Percentiles rank a stretch among this genome's conserved stretches.
Conservation (phyloP, 1,140 invertebrate species). For the Streblospio benedicti region DNA sequence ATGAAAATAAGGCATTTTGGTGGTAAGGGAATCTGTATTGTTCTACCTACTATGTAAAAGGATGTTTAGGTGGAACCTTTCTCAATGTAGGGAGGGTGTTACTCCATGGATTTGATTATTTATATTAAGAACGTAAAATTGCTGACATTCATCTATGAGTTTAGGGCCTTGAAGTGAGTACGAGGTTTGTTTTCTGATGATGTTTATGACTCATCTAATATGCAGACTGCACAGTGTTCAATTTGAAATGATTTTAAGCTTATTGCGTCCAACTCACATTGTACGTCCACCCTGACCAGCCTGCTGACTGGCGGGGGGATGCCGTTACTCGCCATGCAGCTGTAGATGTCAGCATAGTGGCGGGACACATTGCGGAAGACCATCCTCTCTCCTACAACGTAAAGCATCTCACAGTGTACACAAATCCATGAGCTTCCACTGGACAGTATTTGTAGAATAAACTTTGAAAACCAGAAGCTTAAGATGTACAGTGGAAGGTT, state of each 20-base stretch:
- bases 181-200: neutral
- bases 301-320: constrained; percentile 25
- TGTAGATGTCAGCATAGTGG: constrained; percentile 32
- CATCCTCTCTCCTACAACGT: neutral
- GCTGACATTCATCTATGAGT: neutral
- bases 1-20: too few species aligned
- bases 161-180: neutral
- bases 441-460: too few species aligned
- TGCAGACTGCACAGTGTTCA: neutral
- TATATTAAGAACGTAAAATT: neutral
- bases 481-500: too few species aligned
- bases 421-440: too few species aligned
- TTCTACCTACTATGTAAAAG: too few species aligned
- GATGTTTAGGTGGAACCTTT: too few species aligned
- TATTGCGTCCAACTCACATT: constrained; percentile 26
- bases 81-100: neutral
- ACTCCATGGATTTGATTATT: neutral
- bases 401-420: too few species aligned
- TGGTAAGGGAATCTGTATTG: too few species aligned
- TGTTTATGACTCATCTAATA: neutral
- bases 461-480: too few species aligned
- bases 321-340: constrained; percentile 35
- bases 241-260: neutral
- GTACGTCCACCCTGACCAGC: constrained; percentile 29
- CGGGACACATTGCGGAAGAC: constrained; percentile 32